These are phyloP conservation scores for Halcyon leucocephala DNA, from an alignment of 2,797 vertebrate species.

Conservation along the genomic window DNA sequence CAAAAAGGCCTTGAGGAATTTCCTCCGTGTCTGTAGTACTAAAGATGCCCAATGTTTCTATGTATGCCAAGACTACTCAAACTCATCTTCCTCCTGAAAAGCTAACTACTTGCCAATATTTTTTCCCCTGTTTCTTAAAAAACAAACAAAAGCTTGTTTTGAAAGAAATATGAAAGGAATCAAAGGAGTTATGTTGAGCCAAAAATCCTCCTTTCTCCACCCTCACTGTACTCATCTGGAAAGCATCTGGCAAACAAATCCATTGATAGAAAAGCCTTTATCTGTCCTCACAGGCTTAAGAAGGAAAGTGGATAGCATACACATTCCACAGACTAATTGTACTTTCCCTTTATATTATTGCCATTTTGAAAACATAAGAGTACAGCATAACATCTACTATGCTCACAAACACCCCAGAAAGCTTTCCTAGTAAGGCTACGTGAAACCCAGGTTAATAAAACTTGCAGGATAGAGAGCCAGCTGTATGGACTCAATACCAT, in stretches of 20 bases:
- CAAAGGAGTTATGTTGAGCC: conserved; percentile 2
- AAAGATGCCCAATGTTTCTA: background rate
- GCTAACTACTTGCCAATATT: background rate
- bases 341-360: background rate
- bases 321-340: background rate
- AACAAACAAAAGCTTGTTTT: conserved; percentile 40
- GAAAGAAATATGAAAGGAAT: conserved; percentile 50
- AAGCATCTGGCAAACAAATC: conserved; percentile 43
- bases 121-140: background rate
- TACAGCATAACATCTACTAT: background rate
- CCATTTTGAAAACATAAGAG: background rate
- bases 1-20: background rate
- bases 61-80: background rate
- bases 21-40: background rate
- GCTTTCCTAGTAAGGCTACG: background rate
- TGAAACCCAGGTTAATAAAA: background rate
- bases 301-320: background rate
- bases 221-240: conserved; percentile 43
- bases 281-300: background rate
- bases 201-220: conserved; percentile 25
- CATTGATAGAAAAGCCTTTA: conserved; percentile 28
- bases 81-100: background rate
- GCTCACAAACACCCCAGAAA: background rate
- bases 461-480: background rate
- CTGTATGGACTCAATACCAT: accelerated